A percentile compares a stretch with the other conserved stretches of the same genome.
These are phyloP conservation scores for Himalopsyche japonica DNA, from an alignment of 2,888 invertebrate species.

Conservation along the genomic window DNA sequence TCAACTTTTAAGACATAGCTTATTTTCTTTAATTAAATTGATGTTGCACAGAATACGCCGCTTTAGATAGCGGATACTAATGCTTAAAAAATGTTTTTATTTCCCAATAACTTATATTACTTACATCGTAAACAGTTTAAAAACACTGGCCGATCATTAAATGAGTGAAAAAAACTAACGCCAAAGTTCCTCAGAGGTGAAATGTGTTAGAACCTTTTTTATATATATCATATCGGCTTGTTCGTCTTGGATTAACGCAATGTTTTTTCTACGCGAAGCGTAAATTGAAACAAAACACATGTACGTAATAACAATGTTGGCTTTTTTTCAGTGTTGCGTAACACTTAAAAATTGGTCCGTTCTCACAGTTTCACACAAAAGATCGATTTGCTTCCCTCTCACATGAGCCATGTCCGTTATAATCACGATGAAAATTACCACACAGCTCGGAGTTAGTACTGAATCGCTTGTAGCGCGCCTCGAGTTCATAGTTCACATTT, in stretches of 20 bases:
- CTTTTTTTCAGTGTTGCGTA: background rate
- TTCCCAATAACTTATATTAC: background rate
- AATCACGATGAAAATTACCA: slow-evolving; percentile 12
- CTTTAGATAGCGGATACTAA: background rate
- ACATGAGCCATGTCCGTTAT: slow-evolving; percentile 2
- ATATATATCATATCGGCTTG: background rate
- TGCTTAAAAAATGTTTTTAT: background rate
- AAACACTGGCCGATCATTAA: background rate
- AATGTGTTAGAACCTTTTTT: background rate
- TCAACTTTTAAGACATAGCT: background rate
- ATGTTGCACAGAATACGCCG: background rate
- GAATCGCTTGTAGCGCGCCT: background rate
- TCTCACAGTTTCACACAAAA: slow-evolving; percentile 2
- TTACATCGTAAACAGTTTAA: background rate
- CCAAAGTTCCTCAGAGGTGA: background rate
- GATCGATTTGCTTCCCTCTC: slow-evolving; percentile 14
- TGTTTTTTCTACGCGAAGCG: background rate
- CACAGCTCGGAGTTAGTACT: background rate
- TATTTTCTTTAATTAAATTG: background rate
- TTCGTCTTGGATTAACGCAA: background rate
- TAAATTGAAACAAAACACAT: background rate
- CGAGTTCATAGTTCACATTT: slow-evolving; percentile 15
- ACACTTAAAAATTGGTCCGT: background rate
- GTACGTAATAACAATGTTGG: background rate
- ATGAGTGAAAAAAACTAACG: background rate